Percentiles rank a stretch among this genome's conserved stretches.
Evolutionary conservation across 2,797 vertebrate genomes (phyloP).

Genomic region (Cuculus canorus): DNA sequence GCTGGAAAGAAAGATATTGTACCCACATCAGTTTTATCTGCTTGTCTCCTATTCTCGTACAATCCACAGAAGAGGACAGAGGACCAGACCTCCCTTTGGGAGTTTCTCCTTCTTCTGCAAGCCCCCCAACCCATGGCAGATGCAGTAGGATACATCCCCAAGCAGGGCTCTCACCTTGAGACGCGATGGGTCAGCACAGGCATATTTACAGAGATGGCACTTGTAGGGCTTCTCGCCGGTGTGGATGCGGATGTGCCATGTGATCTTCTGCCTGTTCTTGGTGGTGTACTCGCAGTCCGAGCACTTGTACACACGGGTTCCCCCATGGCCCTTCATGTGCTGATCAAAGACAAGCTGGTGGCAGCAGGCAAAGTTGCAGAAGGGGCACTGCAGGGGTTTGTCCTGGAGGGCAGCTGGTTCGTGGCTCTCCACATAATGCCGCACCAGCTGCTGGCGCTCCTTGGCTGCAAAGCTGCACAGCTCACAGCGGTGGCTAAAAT

Average conservation of each 20-base stretch:
- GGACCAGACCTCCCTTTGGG: background rate
- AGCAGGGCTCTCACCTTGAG: slow-evolving; percentile 85
- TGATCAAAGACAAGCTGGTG: slow-evolving; percentile 93
- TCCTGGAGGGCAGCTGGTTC: slow-evolving; percentile 75
- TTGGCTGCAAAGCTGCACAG: slow-evolving; percentile 87
- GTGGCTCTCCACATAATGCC: slow-evolving; percentile 86
- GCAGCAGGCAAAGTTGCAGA: slow-evolving; percentile 86
- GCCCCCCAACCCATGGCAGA: background rate
- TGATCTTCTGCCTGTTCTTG: slow-evolving; percentile 96
- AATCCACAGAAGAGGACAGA: background rate
- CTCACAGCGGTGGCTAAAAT: slow-evolving; percentile 86
- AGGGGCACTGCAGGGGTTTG: slow-evolving; percentile 84
- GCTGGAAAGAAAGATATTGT: background rate
- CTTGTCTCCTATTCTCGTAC: background rate
- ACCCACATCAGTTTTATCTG: background rate
- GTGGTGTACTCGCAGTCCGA: slow-evolving; percentile 91
- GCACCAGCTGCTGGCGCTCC: slow-evolving; percentile 85
- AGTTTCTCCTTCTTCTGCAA: background rate
- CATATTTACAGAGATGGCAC: slow-evolving; percentile 91
- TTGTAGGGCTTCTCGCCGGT: slow-evolving; percentile 96
- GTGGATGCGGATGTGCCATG: slow-evolving; percentile 95
- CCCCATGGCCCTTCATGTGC: slow-evolving; percentile 91
- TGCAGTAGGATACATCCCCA: background rate
- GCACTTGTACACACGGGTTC: slow-evolving; percentile 91
- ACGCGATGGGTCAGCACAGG: slow-evolving; percentile 92